phyloP scores from a whole-genome alignment of 2,797 vertebrate genomes.

The Pachyuromys duprasi region DNA sequence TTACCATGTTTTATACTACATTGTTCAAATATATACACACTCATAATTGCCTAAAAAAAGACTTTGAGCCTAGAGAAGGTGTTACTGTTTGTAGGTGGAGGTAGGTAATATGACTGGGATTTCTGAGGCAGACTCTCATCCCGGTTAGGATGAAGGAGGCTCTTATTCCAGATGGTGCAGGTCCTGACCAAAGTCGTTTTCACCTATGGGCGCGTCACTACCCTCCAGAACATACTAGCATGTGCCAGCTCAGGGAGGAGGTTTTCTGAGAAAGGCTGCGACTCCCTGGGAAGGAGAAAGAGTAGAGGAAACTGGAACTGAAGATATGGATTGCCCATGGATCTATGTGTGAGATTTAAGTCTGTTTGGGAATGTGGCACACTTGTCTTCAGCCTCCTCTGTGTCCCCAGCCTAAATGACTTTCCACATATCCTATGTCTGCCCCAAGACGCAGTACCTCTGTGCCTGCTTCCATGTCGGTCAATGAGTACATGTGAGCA shows the following conservation, averaged over 20 bases:
- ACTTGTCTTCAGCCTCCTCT: background rate
- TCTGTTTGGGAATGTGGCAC: fast-evolving
- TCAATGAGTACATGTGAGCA: background rate
- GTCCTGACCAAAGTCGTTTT: background rate
- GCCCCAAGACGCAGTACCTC: background rate
- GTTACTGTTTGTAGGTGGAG: background rate
- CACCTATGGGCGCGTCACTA: background rate
- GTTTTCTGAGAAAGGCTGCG: background rate
- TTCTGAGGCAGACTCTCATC: background rate
- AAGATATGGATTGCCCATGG: background rate
- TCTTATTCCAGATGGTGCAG: background rate
- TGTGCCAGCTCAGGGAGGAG: background rate
- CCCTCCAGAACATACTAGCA: background rate
- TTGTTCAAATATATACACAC: background rate
- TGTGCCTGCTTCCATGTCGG: background rate
- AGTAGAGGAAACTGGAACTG: background rate
- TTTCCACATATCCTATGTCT: background rate
- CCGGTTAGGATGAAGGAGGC: background rate
- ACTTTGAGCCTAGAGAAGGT: background rate
- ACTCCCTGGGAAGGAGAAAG: background rate
- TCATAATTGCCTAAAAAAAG: background rate
- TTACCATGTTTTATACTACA: background rate
- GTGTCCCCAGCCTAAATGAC: background rate
- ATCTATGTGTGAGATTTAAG: no score
- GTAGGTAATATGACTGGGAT: background rate